Base-by-base conservation (phyloP, 2,888 invertebrate species). In the Xanthorhoe designata region DNA sequence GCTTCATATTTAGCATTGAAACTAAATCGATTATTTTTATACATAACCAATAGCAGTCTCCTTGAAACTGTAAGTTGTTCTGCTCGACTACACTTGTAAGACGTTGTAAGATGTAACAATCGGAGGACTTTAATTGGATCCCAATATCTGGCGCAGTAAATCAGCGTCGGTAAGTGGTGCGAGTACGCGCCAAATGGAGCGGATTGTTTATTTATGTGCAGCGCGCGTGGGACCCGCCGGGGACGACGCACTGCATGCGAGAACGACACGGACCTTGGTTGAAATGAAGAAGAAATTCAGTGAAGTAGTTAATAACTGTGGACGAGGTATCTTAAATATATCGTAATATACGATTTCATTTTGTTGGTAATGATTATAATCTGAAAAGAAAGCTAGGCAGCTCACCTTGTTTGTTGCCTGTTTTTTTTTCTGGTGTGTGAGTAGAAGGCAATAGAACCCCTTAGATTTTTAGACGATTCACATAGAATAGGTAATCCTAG, bases 191-290 rank as follows among this genome's bases (percentile, higher is more conserved):
- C 71, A 70, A 74, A 71, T 66, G 71, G 70, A 71, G 66, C 69
- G 63, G 66, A 68, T 72, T 73, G 71, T 73, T 73, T 73, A 74
- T 75, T 73, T 73, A 75, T 75, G 72, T 72, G 71, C 73, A 65
- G 57, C 42, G 70, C 65, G 70, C 61, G 32, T 32, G 59, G 58
- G 66, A 59, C 62, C 53, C 52, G 45, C 8, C 58, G 50, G 52
- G 32, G 19, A 52, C 47, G 32, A 71, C 69, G 68, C 71, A 71
- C 68, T 68, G 62, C 24, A 51, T 8, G 38, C 3, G 0, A 8
- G 13, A 8, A 35, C 35, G 13, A 42, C 13, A 13, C 4, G 38
- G 38, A 42, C 38, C 13, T 42, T 35, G 2, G 4, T 24, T 24
- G 2, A 24, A 24, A 24, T 4, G 24, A 24, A 4, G 4, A 3